Evolutionary conservation across 2,797 vertebrate genomes (phyloP), one percentile per base, ranked within the genome.

Genomic region (Premnoplex brunnescens): DNA sequence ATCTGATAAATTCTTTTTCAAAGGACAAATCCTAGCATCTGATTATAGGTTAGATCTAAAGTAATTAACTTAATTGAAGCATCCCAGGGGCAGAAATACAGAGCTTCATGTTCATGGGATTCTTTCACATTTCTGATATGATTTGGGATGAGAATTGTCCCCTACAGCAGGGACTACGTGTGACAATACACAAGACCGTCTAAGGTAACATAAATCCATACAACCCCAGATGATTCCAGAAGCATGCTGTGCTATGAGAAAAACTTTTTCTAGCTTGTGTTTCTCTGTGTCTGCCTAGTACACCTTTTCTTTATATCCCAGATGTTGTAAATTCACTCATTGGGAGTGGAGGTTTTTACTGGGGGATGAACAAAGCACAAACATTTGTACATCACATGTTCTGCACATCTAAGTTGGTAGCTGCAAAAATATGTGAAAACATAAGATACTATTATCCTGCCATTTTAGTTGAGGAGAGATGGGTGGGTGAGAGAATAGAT

Each of bases 41-140:
- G 88, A 91, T 91, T 88, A 76, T 36, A 81, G 36, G 23, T 52
- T 93, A 69, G 39, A 17, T 75, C 51, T 84, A 72, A 78, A 88
- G 59, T 86, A 93, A 94, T 91, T 88, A 52, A 72, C 48, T 59
- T 92, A 94, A 96, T 94, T 91, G 67, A 88, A 93, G 11, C 20
- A 84, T 81, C 56, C 37, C 26, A 78, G 69, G 69, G 30, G 30
- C 62, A 95, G 66, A 89, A 91, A 78, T 60, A 79, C 19, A 52
- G 51, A 88, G 11, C 4, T 69, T 69, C 62, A 64, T 73, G 14
- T 80, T 80, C 54, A 48, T 51, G 12, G n/a, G 9, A 63, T 86
- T 56, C 28, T 88, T 84, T 89, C 46, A 72, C 19, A 56, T 44
- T 73, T 90, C 15, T 69, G 30, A 52, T 77, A 60, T 32, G 16